phyloP scores from a whole-genome alignment of 2,113 vertebrate species.

The Microtus ochrogaster region DNA sequence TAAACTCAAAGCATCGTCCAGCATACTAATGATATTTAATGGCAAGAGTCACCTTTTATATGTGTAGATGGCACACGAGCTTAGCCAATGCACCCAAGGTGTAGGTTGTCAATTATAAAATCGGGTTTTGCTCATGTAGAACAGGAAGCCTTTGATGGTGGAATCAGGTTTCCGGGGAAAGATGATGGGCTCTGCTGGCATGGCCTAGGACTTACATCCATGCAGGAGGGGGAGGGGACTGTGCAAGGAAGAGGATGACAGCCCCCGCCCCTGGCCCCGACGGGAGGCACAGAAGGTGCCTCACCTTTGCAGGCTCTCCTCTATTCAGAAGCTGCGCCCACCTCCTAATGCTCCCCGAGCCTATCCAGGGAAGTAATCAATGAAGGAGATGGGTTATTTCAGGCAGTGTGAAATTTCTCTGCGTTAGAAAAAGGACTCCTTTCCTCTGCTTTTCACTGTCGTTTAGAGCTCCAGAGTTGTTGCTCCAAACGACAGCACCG shows the following conservation, averaged over 20 bases:
- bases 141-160: conserved; percentile 58
- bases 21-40: conserved; percentile 84
- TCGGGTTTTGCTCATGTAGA: conserved; percentile 66
- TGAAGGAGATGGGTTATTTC: conserved; percentile 85
- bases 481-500: conserved; percentile 87
- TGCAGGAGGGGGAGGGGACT: background rate
- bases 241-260: background rate
- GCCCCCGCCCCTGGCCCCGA: background rate
- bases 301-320: conserved; percentile 64
- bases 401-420: conserved; percentile 85
- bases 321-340: conserved; percentile 55
- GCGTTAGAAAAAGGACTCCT: conserved; percentile 84
- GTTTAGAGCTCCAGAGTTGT: conserved; percentile 84
- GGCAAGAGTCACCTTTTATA: conserved; percentile 76
- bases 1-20: conserved; percentile 84
- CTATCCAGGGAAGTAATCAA: conserved; percentile 85
- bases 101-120: conserved; percentile 72
- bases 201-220: background rate
- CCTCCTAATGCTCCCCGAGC: conserved; percentile 65
- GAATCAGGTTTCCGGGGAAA: background rate
- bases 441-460: conserved; percentile 86
- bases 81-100: conserved; percentile 68
- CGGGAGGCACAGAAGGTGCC: background rate
- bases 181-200: background rate
- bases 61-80: conserved; percentile 71